Percentiles rank a stretch among this genome's conserved stretches.
phyloP scores from a whole-genome alignment of 2,797 vertebrate species.

The Neostethus bicornis region DNA sequence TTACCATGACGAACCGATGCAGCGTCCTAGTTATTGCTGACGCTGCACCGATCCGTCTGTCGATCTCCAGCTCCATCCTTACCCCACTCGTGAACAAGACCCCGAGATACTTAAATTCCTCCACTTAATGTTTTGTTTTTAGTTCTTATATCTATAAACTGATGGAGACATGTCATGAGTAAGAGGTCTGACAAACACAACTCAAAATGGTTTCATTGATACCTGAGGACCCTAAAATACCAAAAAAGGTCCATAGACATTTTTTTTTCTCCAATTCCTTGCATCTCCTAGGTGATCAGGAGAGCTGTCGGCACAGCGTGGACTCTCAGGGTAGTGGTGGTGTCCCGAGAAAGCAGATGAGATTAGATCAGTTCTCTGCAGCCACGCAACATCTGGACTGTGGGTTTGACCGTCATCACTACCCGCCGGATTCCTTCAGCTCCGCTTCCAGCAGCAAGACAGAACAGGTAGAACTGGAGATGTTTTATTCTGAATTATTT shows the following conservation, averaged over 20 bases:
- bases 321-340: conserved; percentile 87
- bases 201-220: background rate
- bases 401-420: conserved; percentile 88
- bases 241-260: background rate
- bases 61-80: too few species aligned
- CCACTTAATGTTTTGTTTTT: too few species aligned
- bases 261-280: background rate
- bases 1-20: too few species aligned
- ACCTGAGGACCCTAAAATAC: background rate
- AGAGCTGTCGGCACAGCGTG: conserved; percentile 88
- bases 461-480: conserved; percentile 83
- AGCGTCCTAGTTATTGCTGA: too few species aligned
- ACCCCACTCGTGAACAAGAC: too few species aligned
- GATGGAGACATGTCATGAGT: too few species aligned
- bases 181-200: too few species aligned
- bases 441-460: conserved; percentile 82
- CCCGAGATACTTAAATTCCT: too few species aligned
- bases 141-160: too few species aligned
- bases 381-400: conserved; percentile 85
- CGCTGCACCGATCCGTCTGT: too few species aligned
- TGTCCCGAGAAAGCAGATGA: conserved; percentile 85
- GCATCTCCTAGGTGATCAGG: conserved; percentile 84
- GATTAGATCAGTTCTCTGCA: conserved; percentile 83
- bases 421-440: conserved; percentile 80
- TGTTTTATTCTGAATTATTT: background rate